These are phyloP conservation scores for Cephalotes varians DNA, from an alignment of 2,888 invertebrate genomes.

Conservation along the genomic window DNA sequence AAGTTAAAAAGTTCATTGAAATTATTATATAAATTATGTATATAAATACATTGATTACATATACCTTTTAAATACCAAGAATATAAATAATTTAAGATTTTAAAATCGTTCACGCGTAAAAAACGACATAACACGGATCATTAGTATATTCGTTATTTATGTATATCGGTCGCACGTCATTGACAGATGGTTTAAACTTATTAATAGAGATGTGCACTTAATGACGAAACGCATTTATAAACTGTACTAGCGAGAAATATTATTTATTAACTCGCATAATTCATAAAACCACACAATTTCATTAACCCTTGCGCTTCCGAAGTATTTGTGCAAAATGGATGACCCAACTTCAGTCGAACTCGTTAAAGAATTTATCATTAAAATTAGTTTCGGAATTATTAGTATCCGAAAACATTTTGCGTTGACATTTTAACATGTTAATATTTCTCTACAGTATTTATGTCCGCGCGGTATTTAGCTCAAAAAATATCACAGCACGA, in stretches of 20 bases:
- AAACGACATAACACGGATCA: neutral
- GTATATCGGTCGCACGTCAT: neutral
- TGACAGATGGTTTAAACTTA: constrained; percentile 39
- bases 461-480: neutral
- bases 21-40: neutral
- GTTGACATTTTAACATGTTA: neutral
- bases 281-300: constrained; percentile 10
- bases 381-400: constrained; percentile 6
- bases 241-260: neutral
- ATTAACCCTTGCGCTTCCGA: neutral
- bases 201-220: constrained; percentile 25
- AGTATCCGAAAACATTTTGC: neutral
- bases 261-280: constrained; percentile 42
- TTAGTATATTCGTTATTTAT: constrained; percentile 17
- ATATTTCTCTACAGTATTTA: neutral
- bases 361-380: neutral
- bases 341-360: constrained; percentile 16
- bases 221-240: constrained; percentile 17
- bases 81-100: constrained; percentile 1
- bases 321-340: constrained; percentile 11
- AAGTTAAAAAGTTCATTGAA: neutral
- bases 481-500: constrained; percentile 21
- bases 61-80: neutral
- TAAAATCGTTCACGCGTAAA: neutral
- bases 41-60: neutral